Percentiles rank a stretch among this genome's conserved stretches.
Conservation (phyloP, 2,113 vertebrate genomes). For the Aegithalos caudatus region DNA sequence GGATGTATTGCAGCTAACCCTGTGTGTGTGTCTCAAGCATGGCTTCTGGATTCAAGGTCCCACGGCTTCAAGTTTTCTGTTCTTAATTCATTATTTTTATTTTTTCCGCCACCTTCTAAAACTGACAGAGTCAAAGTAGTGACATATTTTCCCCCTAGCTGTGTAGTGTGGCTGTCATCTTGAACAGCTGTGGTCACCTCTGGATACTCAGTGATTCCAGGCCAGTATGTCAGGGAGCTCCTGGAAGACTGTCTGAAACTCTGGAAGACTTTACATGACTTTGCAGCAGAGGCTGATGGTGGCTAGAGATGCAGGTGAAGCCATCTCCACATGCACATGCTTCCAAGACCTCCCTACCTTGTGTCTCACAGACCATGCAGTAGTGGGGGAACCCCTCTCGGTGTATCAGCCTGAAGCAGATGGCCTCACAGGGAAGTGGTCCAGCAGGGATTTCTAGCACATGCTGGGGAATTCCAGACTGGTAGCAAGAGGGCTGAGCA, state of each 20-base stretch:
- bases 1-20: neutral
- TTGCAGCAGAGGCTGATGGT: neutral
- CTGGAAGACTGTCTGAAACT: neutral
- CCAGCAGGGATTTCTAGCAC: neutral
- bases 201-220: fast-evolving
- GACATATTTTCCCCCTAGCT: neutral
- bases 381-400: fast-evolving
- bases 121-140: neutral
- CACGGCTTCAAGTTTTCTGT: neutral
- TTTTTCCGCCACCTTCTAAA: neutral
- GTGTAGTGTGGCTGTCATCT: neutral
- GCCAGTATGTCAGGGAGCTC: neutral
- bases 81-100: neutral
- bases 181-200: neutral
- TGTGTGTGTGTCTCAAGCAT: neutral
- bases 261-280: neutral
- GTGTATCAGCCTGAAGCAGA: neutral
- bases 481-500: neutral
- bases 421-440: neutral
- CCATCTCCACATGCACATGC: neutral
- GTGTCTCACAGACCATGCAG: fast-evolving
- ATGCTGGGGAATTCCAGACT: neutral
- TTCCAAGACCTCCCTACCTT: neutral
- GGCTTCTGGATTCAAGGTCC: neutral
- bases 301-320: neutral